Conservation (phyloP, 2,113 vertebrate genomes). For the Riparia riparia region DNA sequence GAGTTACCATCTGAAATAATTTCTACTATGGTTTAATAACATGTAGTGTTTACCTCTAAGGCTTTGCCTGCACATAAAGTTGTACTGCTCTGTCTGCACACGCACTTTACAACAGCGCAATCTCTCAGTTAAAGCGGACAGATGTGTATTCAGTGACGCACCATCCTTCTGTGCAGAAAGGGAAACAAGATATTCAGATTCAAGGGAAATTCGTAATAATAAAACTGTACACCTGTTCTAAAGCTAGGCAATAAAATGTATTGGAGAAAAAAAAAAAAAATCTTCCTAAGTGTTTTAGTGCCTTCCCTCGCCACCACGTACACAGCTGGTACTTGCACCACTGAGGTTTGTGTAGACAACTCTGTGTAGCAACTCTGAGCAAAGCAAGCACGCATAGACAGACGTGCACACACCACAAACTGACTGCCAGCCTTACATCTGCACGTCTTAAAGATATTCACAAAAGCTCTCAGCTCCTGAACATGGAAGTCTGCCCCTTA, state of each 20-base stretch:
- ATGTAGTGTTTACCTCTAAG: neutral
- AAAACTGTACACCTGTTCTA: neutral
- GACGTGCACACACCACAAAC: rapidly evolving
- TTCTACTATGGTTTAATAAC: neutral
- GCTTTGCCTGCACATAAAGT: neutral
- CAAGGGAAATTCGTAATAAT: neutral
- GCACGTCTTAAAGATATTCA: neutral
- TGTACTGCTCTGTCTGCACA: rapidly evolving
- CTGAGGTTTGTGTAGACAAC: neutral
- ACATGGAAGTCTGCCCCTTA: neutral
- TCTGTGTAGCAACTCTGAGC: neutral
- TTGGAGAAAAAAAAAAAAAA: neutral
- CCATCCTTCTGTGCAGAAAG: neutral
- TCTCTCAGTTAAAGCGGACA: neutral
- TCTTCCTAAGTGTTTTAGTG: neutral
- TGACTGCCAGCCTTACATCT: neutral
- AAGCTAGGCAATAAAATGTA: neutral
- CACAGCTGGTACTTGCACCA: neutral
- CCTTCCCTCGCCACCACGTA: neutral
- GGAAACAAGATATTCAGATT: neutral
- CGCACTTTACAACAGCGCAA: neutral
- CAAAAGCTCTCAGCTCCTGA: neutral
- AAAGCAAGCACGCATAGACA: neutral
- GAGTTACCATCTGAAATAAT: neutral
- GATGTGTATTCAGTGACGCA: neutral